A percentile compares a stretch with the other conserved stretches of the same genome.
These are phyloP conservation scores for Diabrotica virgifera DNA, from an alignment of 1,140 invertebrate species.

Conservation along the genomic window DNA sequence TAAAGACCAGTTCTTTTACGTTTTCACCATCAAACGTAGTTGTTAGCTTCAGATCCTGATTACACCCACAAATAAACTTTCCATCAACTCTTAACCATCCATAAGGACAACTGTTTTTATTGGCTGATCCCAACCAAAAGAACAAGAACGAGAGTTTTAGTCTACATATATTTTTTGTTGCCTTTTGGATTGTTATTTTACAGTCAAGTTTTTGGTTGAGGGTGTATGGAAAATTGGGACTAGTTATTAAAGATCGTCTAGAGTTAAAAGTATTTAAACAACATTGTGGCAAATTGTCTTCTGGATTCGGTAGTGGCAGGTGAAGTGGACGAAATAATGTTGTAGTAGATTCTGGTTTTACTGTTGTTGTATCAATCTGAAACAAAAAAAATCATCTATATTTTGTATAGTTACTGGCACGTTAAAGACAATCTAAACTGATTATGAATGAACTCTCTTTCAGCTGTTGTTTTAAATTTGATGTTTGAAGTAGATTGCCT, in stretches of 20 bases:
- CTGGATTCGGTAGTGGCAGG: constrained; percentile 1
- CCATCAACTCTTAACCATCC: constrained; percentile 57
- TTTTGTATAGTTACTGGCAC: too few relatives aligned
- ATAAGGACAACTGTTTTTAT: constrained; percentile 47
- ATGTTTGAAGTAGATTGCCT: too few relatives aligned
- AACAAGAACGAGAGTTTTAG: constrained; percentile 55
- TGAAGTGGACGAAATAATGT: constrained; percentile 4
- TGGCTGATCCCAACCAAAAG: constrained; percentile 52
- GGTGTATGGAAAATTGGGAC: constrained; percentile 55
- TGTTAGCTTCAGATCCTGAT: constrained; percentile 50
- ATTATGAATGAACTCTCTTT: too few relatives aligned
- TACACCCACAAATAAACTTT: constrained; percentile 56
- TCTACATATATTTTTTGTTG: constrained; percentile 50
- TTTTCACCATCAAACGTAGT: constrained; percentile 37
- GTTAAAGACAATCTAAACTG: too few relatives aligned
- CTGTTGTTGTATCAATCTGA: too few relatives aligned
- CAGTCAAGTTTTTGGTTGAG: constrained; percentile 47
- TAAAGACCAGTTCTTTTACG: constrained; percentile 46
- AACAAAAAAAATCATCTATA: too few relatives aligned
- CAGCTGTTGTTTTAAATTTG: too few relatives aligned
- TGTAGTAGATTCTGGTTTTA: neutral
- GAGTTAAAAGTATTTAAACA: constrained; percentile 50
- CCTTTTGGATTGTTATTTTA: constrained; percentile 51
- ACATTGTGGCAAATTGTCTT: constrained; percentile 37
- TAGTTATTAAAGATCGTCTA: constrained; percentile 52